phyloP scores from a whole-genome alignment of 1,140 invertebrate genomes.

The Notospermus geniculatus region DNA sequence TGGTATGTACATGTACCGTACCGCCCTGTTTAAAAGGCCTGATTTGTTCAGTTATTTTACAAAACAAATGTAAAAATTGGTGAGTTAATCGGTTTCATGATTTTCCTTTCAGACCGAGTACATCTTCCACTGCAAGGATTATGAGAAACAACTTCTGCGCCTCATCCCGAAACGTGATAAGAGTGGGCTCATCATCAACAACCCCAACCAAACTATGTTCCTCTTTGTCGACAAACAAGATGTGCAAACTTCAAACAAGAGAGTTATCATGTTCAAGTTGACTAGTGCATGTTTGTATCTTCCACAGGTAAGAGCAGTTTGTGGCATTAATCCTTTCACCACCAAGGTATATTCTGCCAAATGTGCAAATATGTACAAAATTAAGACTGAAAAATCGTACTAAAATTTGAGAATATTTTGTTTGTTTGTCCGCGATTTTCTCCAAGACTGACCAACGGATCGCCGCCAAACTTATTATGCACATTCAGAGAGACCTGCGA shows the following conservation, averaged over 20 bases:
- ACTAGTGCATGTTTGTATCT: conserved; percentile 45
- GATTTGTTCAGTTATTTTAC: background rate
- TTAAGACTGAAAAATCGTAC: too few relatives aligned
- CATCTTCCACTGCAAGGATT: conserved; percentile 34
- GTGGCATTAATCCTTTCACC: too few relatives aligned
- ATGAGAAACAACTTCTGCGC: conserved; percentile 46
- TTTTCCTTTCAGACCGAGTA: conserved; percentile 33
- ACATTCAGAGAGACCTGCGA: too few relatives aligned
- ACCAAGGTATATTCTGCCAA: too few relatives aligned
- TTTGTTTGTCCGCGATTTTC: too few relatives aligned
- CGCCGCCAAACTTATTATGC: too few relatives aligned
- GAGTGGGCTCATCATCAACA: conserved; percentile 47
- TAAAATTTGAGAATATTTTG: too few relatives aligned
- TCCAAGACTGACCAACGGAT: too few relatives aligned
- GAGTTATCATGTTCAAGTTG: conserved; percentile 43
- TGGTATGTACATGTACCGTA: too few relatives aligned
- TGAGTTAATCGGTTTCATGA: background rate
- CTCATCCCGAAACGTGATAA: conserved; percentile 38
- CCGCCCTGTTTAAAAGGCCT: too few relatives aligned
- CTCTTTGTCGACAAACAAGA: conserved; percentile 38
- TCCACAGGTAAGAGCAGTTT: conserved; percentile 45
- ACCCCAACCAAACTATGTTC: conserved; percentile 47
- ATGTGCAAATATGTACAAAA: too few relatives aligned
- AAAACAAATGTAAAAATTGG: background rate
- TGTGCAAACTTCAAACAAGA: conserved; percentile 38